Percentiles rank a stretch among this genome's conserved stretches.
Conservation (phyloP, 1,140 invertebrate species). For the Drosophila insularis region DNA sequence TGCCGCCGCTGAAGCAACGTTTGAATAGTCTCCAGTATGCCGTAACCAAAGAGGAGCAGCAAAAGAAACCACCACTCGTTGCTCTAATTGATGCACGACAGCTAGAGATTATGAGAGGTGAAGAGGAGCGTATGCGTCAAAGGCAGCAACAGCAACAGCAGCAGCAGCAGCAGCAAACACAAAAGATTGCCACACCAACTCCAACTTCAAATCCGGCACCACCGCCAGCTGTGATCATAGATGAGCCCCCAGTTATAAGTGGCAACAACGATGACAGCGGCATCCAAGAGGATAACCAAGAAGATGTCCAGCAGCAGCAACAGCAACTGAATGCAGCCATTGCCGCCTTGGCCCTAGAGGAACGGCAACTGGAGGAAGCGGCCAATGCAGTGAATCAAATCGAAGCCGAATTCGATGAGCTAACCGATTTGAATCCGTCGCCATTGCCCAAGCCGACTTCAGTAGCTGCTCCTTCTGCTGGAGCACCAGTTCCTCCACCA, state of each 20-base stretch:
- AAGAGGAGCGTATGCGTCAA: constrained; percentile 69
- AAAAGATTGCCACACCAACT: constrained; percentile 7
- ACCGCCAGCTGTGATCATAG: constrained; percentile 59
- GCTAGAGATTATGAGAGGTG: constrained; percentile 75
- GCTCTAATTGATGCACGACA: constrained; percentile 77
- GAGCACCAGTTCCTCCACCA: constrained; percentile 25
- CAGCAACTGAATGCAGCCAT: constrained; percentile 74
- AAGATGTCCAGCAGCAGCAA: constrained; percentile 83
- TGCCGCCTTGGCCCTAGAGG: constrained; percentile 69
- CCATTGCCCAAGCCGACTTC: constrained; percentile 38
- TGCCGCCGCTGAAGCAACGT: constrained; percentile 77
- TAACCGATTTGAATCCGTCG: constrained; percentile 58
- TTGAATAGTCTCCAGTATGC: constrained; percentile 77
- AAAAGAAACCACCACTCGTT: constrained; percentile 72
- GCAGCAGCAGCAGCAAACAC: constrained; percentile 26
- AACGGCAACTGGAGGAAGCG: constrained; percentile 74
- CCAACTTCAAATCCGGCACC: constrained; percentile 17
- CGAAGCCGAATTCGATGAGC: constrained; percentile 75
- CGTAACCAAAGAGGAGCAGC: constrained; percentile 77
- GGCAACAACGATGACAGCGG: constrained; percentile 89
- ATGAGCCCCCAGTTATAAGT: constrained; percentile 83
- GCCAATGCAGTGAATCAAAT: constrained; percentile 79
- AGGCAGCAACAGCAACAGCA: constrained; percentile 40
- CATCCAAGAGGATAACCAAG: constrained; percentile 87
- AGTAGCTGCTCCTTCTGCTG: constrained; percentile 25